Percentiles rank a stretch among this genome's conserved stretches.
These are phyloP conservation scores for Falco concolor DNA, from an alignment of 2,797 vertebrate genomes.

Conservation along the genomic window DNA sequence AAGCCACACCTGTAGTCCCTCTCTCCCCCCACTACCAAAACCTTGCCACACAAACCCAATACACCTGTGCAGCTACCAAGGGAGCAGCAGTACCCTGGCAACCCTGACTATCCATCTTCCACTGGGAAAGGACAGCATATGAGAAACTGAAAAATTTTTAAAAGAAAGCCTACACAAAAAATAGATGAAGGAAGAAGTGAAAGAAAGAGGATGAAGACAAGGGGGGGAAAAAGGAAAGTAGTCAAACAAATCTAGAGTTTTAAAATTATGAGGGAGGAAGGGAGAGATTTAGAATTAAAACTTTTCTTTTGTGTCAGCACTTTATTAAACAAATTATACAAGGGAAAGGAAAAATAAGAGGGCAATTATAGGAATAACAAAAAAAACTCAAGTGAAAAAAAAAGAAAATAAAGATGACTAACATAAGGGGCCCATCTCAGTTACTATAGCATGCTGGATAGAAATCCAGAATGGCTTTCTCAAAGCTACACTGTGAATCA, in stretches of 20 bases:
- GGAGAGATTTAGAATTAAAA: background rate
- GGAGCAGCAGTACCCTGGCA: background rate
- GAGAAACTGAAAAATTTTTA: background rate
- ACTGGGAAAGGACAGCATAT: background rate
- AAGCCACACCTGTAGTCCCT: background rate
- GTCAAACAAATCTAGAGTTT: background rate
- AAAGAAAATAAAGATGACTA: background rate
- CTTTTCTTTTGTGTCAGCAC: no score
- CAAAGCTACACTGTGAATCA: background rate
- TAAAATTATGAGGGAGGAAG: background rate
- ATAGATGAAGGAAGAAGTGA: background rate
- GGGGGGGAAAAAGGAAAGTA: rapidly evolving
- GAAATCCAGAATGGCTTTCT: background rate
- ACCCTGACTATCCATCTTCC: background rate
- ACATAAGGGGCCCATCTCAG: background rate
- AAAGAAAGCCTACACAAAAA: background rate
- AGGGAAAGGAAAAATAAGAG: background rate
- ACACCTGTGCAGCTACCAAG: background rate
- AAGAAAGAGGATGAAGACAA: background rate
- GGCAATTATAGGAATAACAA: background rate
- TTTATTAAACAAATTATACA: background rate
- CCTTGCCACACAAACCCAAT: background rate
- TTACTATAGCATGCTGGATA: background rate
- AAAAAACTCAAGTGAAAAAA: background rate
- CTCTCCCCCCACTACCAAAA: background rate